Evolutionary conservation across 2,797 vertebrate genomes (phyloP).

Genomic region (Tokudaia muenninki): DNA sequence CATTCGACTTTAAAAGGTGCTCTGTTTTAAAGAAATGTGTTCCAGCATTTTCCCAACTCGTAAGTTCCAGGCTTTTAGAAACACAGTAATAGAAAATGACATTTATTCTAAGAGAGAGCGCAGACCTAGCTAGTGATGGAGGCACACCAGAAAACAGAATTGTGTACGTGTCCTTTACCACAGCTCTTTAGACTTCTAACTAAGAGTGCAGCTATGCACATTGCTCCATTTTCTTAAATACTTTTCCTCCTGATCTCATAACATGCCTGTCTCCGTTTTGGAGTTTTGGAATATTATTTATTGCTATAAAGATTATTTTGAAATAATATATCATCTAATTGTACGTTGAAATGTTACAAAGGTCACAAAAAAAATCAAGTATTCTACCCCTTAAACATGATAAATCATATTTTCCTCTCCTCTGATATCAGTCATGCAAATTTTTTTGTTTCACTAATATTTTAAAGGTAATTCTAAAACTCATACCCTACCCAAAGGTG

Average conservation of each 20-base stretch:
- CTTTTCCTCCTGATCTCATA: not conserved
- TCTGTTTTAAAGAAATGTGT: conserved; percentile 63
- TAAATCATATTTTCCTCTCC: not conserved
- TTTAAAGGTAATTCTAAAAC: conserved; percentile 37
- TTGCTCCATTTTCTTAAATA: not conserved
- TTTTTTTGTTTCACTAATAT: conserved; percentile 12
- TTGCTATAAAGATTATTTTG: conserved; percentile 36
- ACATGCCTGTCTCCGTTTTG: conserved; percentile 29
- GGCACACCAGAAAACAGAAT: not conserved
- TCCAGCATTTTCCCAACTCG: conserved; percentile 36
- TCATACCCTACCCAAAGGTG: not conserved
- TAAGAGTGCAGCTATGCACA: not conserved
- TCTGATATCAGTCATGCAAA: not conserved
- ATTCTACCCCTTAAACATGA: not conserved
- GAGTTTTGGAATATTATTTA: conserved; percentile 21
- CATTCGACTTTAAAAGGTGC: not conserved
- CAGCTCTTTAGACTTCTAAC: conserved; percentile 17
- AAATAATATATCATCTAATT: conserved; percentile 16
- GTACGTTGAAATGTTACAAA: not conserved
- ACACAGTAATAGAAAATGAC: not conserved
- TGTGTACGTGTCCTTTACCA: not conserved
- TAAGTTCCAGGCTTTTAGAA: conserved; percentile 48
- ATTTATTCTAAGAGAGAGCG: not conserved
- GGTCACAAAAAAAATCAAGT: not conserved
- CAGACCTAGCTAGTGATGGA: not conserved